Base-by-base conservation (phyloP, 2,113 vertebrate genomes). In the zebrafish (Danio rerio) region DNA sequence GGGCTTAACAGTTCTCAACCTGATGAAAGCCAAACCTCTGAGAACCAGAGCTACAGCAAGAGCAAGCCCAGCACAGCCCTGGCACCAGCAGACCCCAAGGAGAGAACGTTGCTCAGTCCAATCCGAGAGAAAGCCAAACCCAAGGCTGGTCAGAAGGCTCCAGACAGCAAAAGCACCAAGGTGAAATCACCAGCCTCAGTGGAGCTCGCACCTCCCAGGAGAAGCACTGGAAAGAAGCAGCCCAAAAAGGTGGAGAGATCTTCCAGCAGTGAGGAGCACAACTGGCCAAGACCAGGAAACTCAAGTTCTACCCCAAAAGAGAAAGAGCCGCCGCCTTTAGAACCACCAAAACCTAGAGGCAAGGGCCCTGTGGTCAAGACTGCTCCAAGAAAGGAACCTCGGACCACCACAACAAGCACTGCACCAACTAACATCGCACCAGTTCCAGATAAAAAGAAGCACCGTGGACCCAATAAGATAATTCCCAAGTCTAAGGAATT, bases 401-500 rank as follows among this genome's bases (percentile, higher is more conserved):
- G 96, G 71, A 92, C 92, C 10, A 93, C 92, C 21, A 89, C 93
- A 10, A 86, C 92, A 50, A 87, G 89, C 5, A 87, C 91, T n/a
- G 85, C n/a, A 88, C 93, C 68, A 86, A 92, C 81, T 5, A 65
- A 92, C 20, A 88, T 90, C 5, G 88, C 92, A 52, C 85, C 90
- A 76, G 72, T 86, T 75, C 84, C 84, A 1, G 98, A 99, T 83
- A 98, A 98, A 90, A 97, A 95, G 90, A 99, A 98, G 83, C 96
- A 97, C 87, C 87, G 96, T 90, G 97, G 97, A 43, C 94, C 96
- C 13, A 96, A 92, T 83, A 98, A 95, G 92, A 96, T 95, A 49
- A 93, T 95, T 18, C 98, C 98, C 3, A 99, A 99, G 86, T 99
- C 98, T 13, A 92, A 96, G 81, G 98, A 99, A 90, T 99, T 99